Percentiles rank a stretch among this genome's conserved stretches.
phyloP scores from a whole-genome alignment of 2,113 vertebrate genomes.

The Tachuris rubrigastra region DNA sequence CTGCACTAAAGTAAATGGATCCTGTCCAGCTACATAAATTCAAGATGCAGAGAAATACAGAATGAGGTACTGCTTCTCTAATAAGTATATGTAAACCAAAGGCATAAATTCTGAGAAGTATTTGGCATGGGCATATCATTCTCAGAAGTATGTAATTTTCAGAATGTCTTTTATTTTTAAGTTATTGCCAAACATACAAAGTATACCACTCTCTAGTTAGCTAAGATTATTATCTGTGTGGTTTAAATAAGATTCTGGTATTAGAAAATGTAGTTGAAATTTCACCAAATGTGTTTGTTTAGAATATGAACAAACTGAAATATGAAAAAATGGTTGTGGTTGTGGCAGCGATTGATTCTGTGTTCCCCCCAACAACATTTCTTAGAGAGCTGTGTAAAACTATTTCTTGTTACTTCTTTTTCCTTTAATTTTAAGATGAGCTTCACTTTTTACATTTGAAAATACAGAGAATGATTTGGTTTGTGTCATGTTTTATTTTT shows the following conservation, averaged over 20 bases:
- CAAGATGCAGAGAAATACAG: neutral
- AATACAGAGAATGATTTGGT: conserved; percentile 3
- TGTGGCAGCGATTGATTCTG: neutral
- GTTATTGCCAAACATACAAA: neutral
- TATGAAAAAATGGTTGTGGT: neutral
- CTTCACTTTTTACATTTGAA: neutral
- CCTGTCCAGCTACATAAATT: neutral
- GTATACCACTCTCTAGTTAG: neutral
- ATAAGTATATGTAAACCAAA: neutral
- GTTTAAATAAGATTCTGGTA: neutral
- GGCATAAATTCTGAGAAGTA: neutral
- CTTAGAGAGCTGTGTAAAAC: neutral
- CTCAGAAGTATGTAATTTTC: neutral
- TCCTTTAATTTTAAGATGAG: neutral
- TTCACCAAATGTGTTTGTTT: neutral
- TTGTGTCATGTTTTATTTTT: conserved; percentile 41
- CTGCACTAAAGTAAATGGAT: neutral
- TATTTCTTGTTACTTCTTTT: neutral
- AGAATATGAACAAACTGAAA: neutral
- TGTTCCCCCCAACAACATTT: neutral
- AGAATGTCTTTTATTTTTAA: neutral
- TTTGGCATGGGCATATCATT: neutral
- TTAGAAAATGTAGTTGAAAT: neutral
- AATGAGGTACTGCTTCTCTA: neutral
- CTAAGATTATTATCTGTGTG: neutral